Evolutionary conservation across 2,888 invertebrate species (phyloP).

Genomic region (Gnatocerus cornutus): DNA sequence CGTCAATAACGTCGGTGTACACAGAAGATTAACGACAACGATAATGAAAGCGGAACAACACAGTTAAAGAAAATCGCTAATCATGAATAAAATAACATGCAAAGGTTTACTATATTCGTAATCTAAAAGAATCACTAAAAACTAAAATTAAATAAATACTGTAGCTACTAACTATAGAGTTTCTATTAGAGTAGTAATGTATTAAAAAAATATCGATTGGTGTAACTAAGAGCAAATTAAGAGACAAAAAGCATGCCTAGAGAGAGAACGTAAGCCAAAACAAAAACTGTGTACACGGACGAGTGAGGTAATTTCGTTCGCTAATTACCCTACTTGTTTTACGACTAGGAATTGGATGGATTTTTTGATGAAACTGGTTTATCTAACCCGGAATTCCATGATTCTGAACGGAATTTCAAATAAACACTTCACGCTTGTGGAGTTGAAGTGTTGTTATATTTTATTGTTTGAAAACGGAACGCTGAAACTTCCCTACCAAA

Average conservation of each 20-base stretch:
- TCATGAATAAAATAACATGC: constrained; percentile 24
- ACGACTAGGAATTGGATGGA: background rate
- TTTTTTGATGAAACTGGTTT: constrained; percentile 16
- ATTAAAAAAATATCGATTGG: constrained; percentile 9
- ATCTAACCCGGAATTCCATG: background rate
- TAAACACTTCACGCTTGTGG: background rate
- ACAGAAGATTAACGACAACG: constrained; percentile 56
- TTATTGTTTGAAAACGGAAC: too few species aligned
- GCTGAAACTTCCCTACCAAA: too few species aligned
- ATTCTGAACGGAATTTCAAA: too few species aligned
- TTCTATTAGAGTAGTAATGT: constrained; percentile 8
- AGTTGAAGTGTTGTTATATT: too few species aligned
- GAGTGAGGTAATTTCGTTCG: constrained; percentile 53
- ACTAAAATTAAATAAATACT: constrained; percentile 23
- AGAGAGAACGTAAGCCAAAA: constrained; percentile 48
- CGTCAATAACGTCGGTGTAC: constrained; percentile 65
- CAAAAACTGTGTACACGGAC: constrained; percentile 65
- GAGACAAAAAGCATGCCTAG: constrained; percentile 51
- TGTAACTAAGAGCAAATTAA: constrained; percentile 30
- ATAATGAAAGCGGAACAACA: constrained; percentile 31
- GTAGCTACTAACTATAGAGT: constrained; percentile 9
- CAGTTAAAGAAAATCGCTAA: constrained; percentile 12
- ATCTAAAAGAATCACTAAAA: constrained; percentile 11
- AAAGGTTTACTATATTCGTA: constrained; percentile 4
- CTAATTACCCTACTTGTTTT: constrained; percentile 31